phyloP scores from a whole-genome alignment of 1,140 invertebrate species.

The Coelopa frigida region DNA sequence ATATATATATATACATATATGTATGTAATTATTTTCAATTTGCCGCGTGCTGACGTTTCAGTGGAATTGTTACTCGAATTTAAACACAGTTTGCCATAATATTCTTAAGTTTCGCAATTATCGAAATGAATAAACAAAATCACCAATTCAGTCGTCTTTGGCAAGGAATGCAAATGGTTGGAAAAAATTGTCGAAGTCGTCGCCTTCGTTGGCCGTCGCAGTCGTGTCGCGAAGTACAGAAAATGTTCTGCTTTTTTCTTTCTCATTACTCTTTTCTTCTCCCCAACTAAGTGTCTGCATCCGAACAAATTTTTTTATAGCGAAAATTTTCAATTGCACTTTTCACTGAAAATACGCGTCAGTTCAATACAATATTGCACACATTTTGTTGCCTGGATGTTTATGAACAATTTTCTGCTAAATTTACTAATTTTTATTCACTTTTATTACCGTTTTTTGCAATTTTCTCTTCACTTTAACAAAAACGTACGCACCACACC shows the following conservation, averaged over 20 bases:
- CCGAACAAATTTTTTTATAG: slow-evolving; percentile 2
- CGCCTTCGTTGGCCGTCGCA: slow-evolving; percentile 13
- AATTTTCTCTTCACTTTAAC: slow-evolving; percentile 38
- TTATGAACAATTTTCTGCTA: slow-evolving; percentile 21
- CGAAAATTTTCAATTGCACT: slow-evolving; percentile 28
- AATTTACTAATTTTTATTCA: slow-evolving; percentile 28
- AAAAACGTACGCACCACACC: slow-evolving; percentile 42
- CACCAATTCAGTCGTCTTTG: too few species aligned
- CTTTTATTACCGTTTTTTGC: slow-evolving; percentile 38
- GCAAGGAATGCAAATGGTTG: too few species aligned
- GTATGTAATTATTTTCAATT: too few species aligned
- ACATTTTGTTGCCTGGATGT: slow-evolving; percentile 24
- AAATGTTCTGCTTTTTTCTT: slow-evolving; percentile 32
- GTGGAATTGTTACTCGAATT: too few species aligned
- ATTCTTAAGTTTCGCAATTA: too few species aligned
- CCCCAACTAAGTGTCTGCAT: neutral
- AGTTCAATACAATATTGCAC: slow-evolving; percentile 18
- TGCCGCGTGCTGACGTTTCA: too few species aligned
- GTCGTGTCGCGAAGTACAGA: slow-evolving; percentile 37
- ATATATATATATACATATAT: too few species aligned
- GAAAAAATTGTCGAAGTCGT: slow-evolving; percentile 3
- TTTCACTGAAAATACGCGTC: slow-evolving; percentile 30
- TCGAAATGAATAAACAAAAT: too few species aligned
- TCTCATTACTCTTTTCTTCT: slow-evolving; percentile 12
- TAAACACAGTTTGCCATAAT: too few species aligned